Evolutionary conservation across 2,113 vertebrate genomes (phyloP).

Genomic region (Phrynosoma platyrhinos): DNA sequence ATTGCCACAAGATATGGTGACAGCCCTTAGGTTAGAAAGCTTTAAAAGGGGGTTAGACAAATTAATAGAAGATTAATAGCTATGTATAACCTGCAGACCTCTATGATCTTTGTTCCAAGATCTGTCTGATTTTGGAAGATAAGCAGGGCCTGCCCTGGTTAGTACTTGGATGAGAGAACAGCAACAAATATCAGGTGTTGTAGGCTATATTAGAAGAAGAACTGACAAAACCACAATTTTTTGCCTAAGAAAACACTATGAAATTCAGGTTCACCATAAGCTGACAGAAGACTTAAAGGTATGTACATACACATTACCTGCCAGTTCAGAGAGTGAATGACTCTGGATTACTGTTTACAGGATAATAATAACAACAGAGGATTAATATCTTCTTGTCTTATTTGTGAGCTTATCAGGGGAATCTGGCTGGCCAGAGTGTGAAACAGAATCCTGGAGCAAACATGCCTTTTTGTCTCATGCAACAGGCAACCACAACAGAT

Average conservation of each 20-base stretch:
- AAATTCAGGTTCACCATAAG: too few relatives aligned
- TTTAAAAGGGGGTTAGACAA: background rate
- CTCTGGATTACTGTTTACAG: background rate
- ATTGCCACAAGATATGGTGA: background rate
- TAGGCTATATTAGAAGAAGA: too few relatives aligned
- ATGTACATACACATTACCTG: background rate
- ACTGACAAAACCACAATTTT: too few relatives aligned
- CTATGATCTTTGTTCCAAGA: too few relatives aligned
- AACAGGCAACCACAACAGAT: background rate
- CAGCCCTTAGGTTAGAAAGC: background rate
- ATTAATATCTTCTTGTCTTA: background rate
- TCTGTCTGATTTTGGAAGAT: too few relatives aligned
- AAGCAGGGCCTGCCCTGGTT: too few relatives aligned
- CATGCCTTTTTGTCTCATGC: background rate
- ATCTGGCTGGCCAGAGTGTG: background rate
- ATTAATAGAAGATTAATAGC: too few relatives aligned
- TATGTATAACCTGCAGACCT: too few relatives aligned
- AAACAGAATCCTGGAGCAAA: background rate
- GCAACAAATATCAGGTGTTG: too few relatives aligned
- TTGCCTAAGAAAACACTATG: too few relatives aligned
- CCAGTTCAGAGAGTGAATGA: background rate
- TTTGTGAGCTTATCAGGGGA: background rate
- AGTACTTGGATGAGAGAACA: too few relatives aligned
- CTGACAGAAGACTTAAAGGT: too few relatives aligned
- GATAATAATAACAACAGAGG: background rate